phyloP scores from a whole-genome alignment of 2,888 invertebrate genomes.

The Tetranychus truncatus region DNA sequence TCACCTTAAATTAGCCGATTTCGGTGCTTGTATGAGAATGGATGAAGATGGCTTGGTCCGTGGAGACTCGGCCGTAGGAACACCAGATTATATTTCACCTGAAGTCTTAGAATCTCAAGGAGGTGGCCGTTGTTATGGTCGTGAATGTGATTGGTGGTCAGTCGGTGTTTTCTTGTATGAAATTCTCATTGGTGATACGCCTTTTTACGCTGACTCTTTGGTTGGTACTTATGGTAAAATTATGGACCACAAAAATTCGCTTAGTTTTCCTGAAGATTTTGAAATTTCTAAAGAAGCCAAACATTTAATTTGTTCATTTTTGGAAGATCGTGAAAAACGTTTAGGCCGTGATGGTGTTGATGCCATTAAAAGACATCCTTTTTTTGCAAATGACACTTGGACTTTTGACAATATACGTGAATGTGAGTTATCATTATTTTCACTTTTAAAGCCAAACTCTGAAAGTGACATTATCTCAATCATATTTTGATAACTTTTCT shows the following conservation, averaged over 20 bases:
- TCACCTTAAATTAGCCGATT: constrained; percentile 94
- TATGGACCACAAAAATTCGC: constrained; percentile 91
- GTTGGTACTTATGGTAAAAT: constrained; percentile 97
- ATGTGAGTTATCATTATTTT: constrained; percentile 38
- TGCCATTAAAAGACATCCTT: constrained; percentile 82
- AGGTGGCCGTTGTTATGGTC: constrained; percentile 81
- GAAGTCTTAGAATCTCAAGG: constrained; percentile 65
- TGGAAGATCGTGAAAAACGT: constrained; percentile 67
- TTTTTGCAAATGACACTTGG: constrained; percentile 94
- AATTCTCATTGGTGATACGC: constrained; percentile 92
- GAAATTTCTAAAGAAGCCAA: constrained; percentile 58
- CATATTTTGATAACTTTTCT: neutral
- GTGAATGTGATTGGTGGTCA: constrained; percentile 98
- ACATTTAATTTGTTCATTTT: constrained; percentile 69
- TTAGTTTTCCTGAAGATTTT: constrained; percentile 76
- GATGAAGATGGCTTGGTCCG: constrained; percentile 80
- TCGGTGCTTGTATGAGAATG: constrained; percentile 99
- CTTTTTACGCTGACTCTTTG: constrained; percentile 94
- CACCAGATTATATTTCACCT: constrained; percentile 97
- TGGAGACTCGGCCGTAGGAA: constrained; percentile 94
- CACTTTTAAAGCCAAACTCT: no score
- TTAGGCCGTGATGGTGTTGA: constrained; percentile 78
- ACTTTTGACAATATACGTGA: constrained; percentile 85
- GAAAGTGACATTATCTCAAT: neutral
- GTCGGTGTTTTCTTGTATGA: constrained; percentile 97